phyloP scores from a whole-genome alignment of 2,113 vertebrate genomes.

The Poeciliopsis retropinna region DNA sequence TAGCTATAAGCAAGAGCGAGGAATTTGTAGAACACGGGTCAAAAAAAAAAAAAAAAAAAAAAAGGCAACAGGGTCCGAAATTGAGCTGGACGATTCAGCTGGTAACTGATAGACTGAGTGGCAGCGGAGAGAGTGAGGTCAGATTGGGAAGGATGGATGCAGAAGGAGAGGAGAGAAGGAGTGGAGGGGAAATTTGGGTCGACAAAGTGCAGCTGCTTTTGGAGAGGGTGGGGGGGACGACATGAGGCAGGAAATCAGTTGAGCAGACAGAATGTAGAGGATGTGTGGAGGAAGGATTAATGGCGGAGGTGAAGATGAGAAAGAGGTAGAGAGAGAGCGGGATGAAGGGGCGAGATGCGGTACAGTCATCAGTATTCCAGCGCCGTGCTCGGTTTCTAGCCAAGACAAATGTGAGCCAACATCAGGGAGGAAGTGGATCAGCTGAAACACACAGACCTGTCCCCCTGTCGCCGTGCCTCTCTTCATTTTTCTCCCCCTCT shows the following conservation, averaged over 20 bases:
- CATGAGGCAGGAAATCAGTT: slow-evolving; percentile 71
- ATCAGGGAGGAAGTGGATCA: slow-evolving; percentile 75
- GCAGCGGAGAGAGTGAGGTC: slow-evolving; percentile 56
- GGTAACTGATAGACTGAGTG: slow-evolving; percentile 61
- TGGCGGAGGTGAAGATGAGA: slow-evolving; percentile 52
- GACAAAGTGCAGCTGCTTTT: slow-evolving; percentile 64
- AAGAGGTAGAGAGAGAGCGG: slow-evolving; percentile 39
- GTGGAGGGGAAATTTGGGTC: slow-evolving; percentile 59
- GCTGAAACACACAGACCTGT: slow-evolving; percentile 69
- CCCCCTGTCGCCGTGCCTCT: slow-evolving; percentile 38
- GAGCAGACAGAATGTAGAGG: slow-evolving; percentile 73
- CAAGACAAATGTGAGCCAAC: slow-evolving; percentile 75
- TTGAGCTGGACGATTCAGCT: slow-evolving; percentile 46
- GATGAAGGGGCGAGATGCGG: slow-evolving; percentile 18
- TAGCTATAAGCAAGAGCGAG: slow-evolving; percentile 21
- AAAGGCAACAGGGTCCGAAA: slow-evolving; percentile 23
- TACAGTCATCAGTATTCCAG: slow-evolving; percentile 72
- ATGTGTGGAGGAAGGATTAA: slow-evolving; percentile 67
- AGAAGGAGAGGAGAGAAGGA: slow-evolving; percentile 31
- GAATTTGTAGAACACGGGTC: slow-evolving; percentile 5
- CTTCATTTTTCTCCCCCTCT: slow-evolving; percentile 30
- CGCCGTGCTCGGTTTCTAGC: slow-evolving; percentile 60
- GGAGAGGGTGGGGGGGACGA: slow-evolving; percentile 51
- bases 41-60: neutral
- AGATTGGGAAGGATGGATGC: slow-evolving; percentile 49